Percentiles rank a stretch among this genome's conserved stretches.
Conservation (phyloP, 2,113 vertebrate species). For the Trematomus loennbergii region DNA sequence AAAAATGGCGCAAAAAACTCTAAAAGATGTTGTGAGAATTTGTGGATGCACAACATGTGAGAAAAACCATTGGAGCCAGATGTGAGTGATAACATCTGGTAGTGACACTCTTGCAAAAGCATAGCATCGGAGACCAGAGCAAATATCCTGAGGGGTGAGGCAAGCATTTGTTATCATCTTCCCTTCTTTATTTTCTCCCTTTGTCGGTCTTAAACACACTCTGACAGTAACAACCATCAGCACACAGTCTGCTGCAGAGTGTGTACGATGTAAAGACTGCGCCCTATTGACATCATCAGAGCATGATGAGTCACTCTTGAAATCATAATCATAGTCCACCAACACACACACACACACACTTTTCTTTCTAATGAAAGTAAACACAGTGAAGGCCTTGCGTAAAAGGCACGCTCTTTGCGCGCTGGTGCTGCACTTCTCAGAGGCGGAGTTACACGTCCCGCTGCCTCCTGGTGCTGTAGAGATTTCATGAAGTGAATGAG, state of each 20-base stretch:
- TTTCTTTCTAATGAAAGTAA: no score
- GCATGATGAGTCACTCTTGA: slow-evolving; percentile 38
- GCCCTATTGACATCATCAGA: slow-evolving; percentile 15
- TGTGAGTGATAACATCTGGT: slow-evolving; percentile 44
- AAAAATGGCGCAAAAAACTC: neutral
- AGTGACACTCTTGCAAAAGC: neutral
- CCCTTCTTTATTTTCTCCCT: neutral
- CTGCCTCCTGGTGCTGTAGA: no score
- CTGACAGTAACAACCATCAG: slow-evolving; percentile 3
- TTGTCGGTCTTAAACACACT: neutral
- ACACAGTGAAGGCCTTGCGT: no score
- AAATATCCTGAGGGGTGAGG: slow-evolving; percentile 26
- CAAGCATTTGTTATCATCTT: slow-evolving; percentile 27
- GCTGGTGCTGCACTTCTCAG: no score
- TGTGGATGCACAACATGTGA: slow-evolving; percentile 7
- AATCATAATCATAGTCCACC: slow-evolving; percentile 1
- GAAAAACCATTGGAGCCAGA: slow-evolving; percentile 27
- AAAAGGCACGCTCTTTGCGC: no score
- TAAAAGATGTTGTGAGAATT: neutral
- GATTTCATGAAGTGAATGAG: no score
- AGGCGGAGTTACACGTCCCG: no score
- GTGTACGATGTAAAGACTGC: slow-evolving; percentile 7
- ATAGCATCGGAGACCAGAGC: slow-evolving; percentile 33
- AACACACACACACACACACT: no score
- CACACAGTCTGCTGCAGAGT: slow-evolving; percentile 2